phyloP scores from a whole-genome alignment of 1,140 invertebrate species.

The Bombyx mandarina region DNA sequence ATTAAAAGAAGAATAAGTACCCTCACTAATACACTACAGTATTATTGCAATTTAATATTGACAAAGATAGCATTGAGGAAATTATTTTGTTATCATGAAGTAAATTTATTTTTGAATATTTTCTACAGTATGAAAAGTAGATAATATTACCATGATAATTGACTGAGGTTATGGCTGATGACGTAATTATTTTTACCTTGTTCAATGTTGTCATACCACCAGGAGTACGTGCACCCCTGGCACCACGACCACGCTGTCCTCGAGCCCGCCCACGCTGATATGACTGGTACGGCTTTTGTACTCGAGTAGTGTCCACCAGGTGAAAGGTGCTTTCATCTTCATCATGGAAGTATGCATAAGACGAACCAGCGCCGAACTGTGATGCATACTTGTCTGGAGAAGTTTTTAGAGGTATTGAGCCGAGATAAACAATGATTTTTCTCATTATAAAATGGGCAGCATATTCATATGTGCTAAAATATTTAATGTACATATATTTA shows the following conservation, averaged over 20 bases:
- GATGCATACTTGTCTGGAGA: slow-evolving; percentile 93
- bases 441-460: too few relatives aligned
- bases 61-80: too few relatives aligned
- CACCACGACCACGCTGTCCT: slow-evolving; percentile 85
- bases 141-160: too few relatives aligned
- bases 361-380: slow-evolving; percentile 93
- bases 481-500: too few relatives aligned
- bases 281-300: slow-evolving; percentile 83
- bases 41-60: too few relatives aligned
- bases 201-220: slow-evolving; percentile 77
- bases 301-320: slow-evolving; percentile 93
- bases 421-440: too few relatives aligned
- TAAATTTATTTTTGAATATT: background rate
- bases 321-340: slow-evolving; percentile 99
- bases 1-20: too few relatives aligned
- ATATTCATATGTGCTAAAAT: too few relatives aligned
- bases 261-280: slow-evolving; percentile 91
- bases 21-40: too few relatives aligned
- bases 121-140: background rate
- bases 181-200: slow-evolving; percentile 44
- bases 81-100: too few relatives aligned
- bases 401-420: too few relatives aligned
- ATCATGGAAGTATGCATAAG: slow-evolving; percentile 98
- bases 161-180: too few relatives aligned
- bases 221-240: slow-evolving; percentile 81